Conservation (phyloP, 2,797 vertebrate species). For the Phoxinus dragarum region DNA sequence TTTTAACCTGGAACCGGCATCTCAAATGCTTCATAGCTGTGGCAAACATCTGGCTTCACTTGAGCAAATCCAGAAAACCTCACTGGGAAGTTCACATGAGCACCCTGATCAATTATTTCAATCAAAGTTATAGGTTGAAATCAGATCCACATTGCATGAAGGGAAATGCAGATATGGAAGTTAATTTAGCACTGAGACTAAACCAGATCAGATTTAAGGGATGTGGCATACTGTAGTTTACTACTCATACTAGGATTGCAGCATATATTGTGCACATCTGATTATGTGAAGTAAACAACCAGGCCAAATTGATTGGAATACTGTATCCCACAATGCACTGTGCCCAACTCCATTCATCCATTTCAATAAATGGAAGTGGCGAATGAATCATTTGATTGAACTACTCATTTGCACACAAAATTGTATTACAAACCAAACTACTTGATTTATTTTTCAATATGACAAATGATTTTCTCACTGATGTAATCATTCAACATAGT, state of each 20-base stretch:
- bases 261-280: background rate
- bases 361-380: background rate
- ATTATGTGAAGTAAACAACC: background rate
- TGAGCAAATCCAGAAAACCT: constrained; percentile 53
- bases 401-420: background rate
- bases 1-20: constrained; percentile 51
- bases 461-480: background rate
- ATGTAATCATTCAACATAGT: background rate
- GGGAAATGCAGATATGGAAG: constrained; percentile 10
- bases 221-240: background rate
- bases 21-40: constrained; percentile 44
- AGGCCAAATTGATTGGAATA: background rate
- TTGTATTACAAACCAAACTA: background rate
- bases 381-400: background rate
- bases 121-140: constrained; percentile 37
- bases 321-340: background rate
- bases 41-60: constrained; percentile 60
- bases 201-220: constrained; percentile 5
- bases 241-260: background rate
- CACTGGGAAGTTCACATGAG: constrained; percentile 29
- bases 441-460: background rate
- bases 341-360: background rate
- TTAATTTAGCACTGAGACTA: constrained; percentile 15
- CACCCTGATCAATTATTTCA: constrained; percentile 1
- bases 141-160: constrained; percentile 26